Conservation (phyloP, 2,113 vertebrate species). For the Elephantulus edwardii region DNA sequence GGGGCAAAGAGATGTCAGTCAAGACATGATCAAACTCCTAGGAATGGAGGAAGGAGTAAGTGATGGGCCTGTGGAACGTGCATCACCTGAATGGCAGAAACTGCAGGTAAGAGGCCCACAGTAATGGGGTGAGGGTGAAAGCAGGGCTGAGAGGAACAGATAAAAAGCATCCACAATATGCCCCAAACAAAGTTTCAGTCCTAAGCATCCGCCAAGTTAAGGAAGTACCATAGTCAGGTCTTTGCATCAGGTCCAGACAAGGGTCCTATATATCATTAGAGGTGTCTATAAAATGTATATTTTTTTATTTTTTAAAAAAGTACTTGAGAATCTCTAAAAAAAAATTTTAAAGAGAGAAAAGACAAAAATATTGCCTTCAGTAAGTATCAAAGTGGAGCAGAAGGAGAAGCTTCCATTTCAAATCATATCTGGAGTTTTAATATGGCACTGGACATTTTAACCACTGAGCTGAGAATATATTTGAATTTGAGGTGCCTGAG, state of each 20-base stretch:
- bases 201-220: conserved; percentile 17
- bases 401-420: not conserved
- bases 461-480: not conserved
- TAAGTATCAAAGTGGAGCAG: not conserved
- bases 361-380: not conserved
- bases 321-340: not conserved
- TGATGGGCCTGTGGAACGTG: not conserved
- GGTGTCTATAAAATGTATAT: not conserved
- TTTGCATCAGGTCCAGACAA: not conserved
- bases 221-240: not conserved
- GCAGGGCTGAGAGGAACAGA: not conserved
- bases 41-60: not conserved
- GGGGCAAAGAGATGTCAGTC: not conserved
- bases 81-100: not conserved
- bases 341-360: not conserved
- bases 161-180: not conserved
- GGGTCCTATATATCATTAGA: not conserved
- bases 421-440: conserved; percentile 5
- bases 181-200: not conserved
- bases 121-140: too few species aligned
- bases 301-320: too few species aligned
- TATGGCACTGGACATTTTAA: not conserved
- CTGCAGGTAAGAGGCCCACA: not conserved
- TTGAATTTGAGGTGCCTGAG: not conserved
- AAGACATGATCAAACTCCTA: not conserved